Evolutionary conservation across 2,888 invertebrate genomes (phyloP), one percentile per base, ranked within the genome.

Genomic region (Cephus spinipes): DNA sequence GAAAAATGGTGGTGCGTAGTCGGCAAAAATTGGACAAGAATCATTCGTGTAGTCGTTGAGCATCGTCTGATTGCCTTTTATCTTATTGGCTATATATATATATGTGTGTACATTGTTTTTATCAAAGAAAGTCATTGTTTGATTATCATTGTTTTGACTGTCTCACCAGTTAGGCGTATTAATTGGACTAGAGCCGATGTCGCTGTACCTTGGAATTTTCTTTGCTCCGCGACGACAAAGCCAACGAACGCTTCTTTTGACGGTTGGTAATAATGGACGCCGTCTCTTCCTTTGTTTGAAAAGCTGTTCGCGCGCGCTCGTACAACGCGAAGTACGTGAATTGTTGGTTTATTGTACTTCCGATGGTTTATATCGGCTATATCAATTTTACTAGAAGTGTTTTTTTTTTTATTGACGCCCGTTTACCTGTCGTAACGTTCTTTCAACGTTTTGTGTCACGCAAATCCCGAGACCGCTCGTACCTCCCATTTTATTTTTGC

Each of bases 251-350:
- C 55, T 55, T 55, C 23, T 55, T 55, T 55, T 23, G 55, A 55
- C 55, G 55, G 55, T 9, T 55, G 15, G 9, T 55, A 23, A 23
- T 23, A 55, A 55, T 1, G 23, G 55, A 55, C 55, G 23, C 23
- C 71, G 71, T 33, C 12, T 71, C 71, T 78, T 79, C 76, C 85
- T 83, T 79, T 84, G 84, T 86, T 84, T 82, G 82, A 83, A 81
- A 83, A 82, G 81, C 81, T 83, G 86, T 81, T 78, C 84, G 84
- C 86, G 84, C 84, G 86, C 23, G 23, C 74, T 79, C 35, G 3
- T 34, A 11, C 36, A 31, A 31, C 15, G 15, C 68, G 33, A n/a
- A 71, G 71, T 33, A 30, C 31, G 31, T 3, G 31, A 71, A 71
- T 31, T 31, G 12, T 33, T 23, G 23, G 55, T 55, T 55, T 55